Percentiles rank a stretch among this genome's conserved stretches.
Conservation (phyloP, 2,797 vertebrate genomes). For the Sebastes steindachneri region DNA sequence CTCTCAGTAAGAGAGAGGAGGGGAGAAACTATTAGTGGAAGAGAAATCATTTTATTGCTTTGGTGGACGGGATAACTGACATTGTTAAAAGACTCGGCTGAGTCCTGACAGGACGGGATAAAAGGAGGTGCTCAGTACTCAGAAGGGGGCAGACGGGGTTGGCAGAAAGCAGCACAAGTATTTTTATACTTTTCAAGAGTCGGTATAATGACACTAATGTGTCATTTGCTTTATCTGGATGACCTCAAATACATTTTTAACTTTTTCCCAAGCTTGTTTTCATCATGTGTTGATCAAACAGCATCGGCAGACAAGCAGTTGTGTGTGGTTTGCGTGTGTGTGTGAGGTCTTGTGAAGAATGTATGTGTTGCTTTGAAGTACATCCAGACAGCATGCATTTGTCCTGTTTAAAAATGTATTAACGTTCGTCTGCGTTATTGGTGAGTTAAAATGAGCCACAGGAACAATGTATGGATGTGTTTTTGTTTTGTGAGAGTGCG, state of each 20-base stretch:
- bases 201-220: not conserved
- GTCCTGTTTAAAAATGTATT: not conserved
- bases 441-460: not conserved
- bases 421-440: not conserved
- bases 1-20: not conserved
- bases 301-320: not conserved
- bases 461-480: not conserved
- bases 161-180: constrained; percentile 1
- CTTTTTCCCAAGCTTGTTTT: constrained; percentile 6
- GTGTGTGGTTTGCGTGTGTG: constrained; percentile 3
- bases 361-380: not conserved
- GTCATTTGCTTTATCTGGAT: constrained; percentile 17
- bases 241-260: constrained; percentile 27
- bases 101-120: constrained; percentile 31
- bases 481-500: not conserved
- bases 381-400: not conserved
- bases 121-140: constrained; percentile 18
- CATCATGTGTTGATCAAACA: constrained; percentile 28
- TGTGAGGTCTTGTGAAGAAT: not conserved
- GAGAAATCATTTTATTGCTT: constrained; percentile 21
- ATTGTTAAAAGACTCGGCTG: constrained; percentile 7
- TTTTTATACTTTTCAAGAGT: constrained; percentile 31
- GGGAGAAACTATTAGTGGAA: constrained; percentile 9
- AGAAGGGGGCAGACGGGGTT: constrained; percentile 1
- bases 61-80: constrained; percentile 20